Evolutionary conservation across 2,113 vertebrate genomes (phyloP), one percentile per base, ranked within the genome.

Genomic region (Clarias magur): DNA sequence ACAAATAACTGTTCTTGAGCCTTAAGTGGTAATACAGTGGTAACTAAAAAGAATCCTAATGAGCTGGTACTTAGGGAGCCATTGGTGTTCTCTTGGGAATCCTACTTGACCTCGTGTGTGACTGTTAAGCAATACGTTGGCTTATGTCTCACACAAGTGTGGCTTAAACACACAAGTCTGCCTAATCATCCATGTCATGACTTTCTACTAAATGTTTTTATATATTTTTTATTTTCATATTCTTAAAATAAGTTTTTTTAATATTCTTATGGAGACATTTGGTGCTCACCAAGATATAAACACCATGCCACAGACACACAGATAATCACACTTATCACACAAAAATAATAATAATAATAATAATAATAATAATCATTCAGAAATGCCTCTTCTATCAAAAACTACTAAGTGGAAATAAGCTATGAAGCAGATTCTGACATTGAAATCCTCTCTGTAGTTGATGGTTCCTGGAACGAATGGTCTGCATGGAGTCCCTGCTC

Each of bases 401-500:
- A 70, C 67, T 34, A 70, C 67, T 70, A 17, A 6, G 30, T 72
- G 30, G 7, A 72, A 72, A 21, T 42, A 73, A 42, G 42, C 9
- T 38, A 25, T 13, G 21, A 73, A 73, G 9, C 3, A 76, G 11
- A 80, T 73, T 56, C 13, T 38, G 54, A 76, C 0, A 9, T 1
- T 4, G n/a, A 62, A 88, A 67, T 85, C 94, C 87, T 92, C 94
- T 95, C 94, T 94, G 95, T 95, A 99, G 98, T 99, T 95, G 98
- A 99, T 0, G 98, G 98, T 87, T 96, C 95, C 92, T 99, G 98
- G 98, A 99, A 97, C 0, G 98, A 99, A 1, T 99, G 98, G 98
- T 97, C 98, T 3, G 95, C 95, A 85, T 99, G 98, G 98, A 99
- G 91, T 82, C 62, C 94, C 0, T 99, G 98, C 92, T 98, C 98